Evolutionary conservation across 2,888 invertebrate genomes (phyloP).

Genomic region (Andrena dorsata): DNA sequence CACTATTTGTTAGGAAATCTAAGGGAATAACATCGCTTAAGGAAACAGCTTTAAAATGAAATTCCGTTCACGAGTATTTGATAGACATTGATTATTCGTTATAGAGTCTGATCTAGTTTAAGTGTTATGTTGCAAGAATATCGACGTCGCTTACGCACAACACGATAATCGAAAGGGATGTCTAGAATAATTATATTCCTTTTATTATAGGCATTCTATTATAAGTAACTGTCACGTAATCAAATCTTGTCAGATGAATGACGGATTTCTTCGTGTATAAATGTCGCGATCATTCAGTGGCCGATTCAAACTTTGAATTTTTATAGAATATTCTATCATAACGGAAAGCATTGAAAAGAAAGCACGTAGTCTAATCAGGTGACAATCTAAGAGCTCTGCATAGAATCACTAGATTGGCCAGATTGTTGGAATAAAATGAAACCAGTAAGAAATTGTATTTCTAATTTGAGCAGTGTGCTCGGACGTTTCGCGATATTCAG

Average conservation of each 20-base stretch:
- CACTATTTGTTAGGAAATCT: conserved; percentile 22
- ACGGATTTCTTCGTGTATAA: conserved; percentile 5
- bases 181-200: conserved; percentile 8
- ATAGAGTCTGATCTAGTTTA: conserved; percentile 10
- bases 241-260: not conserved
- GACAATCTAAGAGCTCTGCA: too few relatives aligned
- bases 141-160: conserved; percentile 8
- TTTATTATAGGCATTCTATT: conserved; percentile 1
- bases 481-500: not conserved
- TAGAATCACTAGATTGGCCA: not conserved
- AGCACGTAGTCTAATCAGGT: not conserved
- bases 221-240: not conserved
- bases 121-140: conserved; percentile 28
- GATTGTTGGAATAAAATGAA: not conserved
- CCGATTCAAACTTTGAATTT: conserved; percentile 26
- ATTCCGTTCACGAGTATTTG: conserved; percentile 16
- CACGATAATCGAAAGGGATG: conserved; percentile 14
- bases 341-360: not conserved
- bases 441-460: not conserved
- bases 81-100: not conserved
- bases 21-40: conserved; percentile 39
- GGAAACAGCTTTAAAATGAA: conserved; percentile 19
- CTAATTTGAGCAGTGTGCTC: not conserved
- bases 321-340: conserved; percentile 19
- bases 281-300: conserved; percentile 7